Conservation (phyloP, 1,140 invertebrate genomes). For the Spodoptera litura region DNA sequence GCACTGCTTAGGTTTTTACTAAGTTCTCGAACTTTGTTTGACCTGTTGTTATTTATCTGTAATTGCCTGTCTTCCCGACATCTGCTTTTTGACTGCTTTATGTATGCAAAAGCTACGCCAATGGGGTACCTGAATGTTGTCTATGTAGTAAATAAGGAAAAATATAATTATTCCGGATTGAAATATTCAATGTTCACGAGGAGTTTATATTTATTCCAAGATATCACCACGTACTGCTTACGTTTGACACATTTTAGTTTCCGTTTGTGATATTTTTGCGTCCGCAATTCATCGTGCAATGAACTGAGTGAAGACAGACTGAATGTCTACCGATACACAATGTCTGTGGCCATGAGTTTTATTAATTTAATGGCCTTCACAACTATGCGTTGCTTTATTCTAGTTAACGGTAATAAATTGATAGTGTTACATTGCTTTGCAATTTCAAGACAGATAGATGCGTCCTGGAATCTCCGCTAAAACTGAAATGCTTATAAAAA, state of each 20-base stretch:
- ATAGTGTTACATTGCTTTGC: neutral
- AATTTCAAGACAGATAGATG: neutral
- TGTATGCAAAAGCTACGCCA: constrained; percentile 5
- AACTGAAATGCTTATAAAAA: constrained; percentile 34
- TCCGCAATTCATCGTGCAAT: constrained; percentile 61
- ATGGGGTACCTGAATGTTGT: neutral
- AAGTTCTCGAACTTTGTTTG: constrained; percentile 22
- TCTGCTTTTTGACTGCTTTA: neutral
- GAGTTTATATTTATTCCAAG: constrained; percentile 28
- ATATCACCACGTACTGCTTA: constrained; percentile 29
- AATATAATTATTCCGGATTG: neutral
- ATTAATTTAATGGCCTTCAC: constrained; percentile 34
- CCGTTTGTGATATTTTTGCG: constrained; percentile 62
- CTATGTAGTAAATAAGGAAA: constrained; percentile 28
- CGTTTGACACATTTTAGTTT: constrained; percentile 55
- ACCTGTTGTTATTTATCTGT: constrained; percentile 32
- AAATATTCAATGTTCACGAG: neutral
- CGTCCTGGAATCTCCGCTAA: neutral
- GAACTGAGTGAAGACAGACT: constrained; percentile 62
- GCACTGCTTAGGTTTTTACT: constrained; percentile 22
- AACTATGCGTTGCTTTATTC: constrained; percentile 17
- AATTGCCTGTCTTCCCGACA: constrained; percentile 27
- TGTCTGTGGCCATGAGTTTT: constrained; percentile 28
- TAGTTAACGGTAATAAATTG: neutral
- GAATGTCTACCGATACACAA: constrained; percentile 49